Percentiles rank a stretch among this genome's conserved stretches.
phyloP scores from a whole-genome alignment of 2,888 invertebrate genomes.

The Eulithis testata region DNA sequence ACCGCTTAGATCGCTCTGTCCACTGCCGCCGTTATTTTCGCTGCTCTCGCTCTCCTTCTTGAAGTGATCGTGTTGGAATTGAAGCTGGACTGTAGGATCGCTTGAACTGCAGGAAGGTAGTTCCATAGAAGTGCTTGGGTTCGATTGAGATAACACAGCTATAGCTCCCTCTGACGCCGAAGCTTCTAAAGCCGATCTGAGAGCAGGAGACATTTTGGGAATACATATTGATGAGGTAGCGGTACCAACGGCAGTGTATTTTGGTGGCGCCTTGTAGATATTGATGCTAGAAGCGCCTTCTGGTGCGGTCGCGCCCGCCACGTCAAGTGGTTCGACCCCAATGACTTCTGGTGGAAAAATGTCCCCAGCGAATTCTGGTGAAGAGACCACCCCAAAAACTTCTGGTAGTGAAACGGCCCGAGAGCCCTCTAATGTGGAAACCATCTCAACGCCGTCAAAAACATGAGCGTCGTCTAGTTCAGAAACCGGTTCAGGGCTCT shows the following conservation, averaged over 20 bases:
- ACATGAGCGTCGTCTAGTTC: too few relatives aligned
- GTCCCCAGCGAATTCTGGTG: not conserved
- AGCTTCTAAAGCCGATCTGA: not conserved
- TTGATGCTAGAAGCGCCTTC: not conserved
- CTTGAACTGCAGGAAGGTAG: slow-evolving; percentile 71
- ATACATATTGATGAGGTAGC: not conserved
- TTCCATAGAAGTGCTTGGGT: too few relatives aligned
- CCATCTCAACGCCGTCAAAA: too few relatives aligned
- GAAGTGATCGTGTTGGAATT: slow-evolving; percentile 75
- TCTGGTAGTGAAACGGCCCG: too few relatives aligned
- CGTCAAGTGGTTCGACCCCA: not conserved
- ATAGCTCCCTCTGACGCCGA: not conserved
- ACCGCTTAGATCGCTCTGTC: slow-evolving; percentile 4
- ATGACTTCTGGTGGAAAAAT: not conserved
- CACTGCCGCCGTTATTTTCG: slow-evolving; percentile 52
- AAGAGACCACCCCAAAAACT: too few relatives aligned
- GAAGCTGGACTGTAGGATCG: slow-evolving; percentile 78
- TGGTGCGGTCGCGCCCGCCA: not conserved
- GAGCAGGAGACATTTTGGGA: not conserved
- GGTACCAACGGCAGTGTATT: not conserved
- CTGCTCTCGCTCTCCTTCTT: slow-evolving; percentile 51
- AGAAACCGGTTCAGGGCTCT: too few relatives aligned
- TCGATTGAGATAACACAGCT: not conserved
- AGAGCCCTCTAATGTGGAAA: too few relatives aligned
- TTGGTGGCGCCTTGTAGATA: not conserved